Conservation (phyloP, 2,113 vertebrate species). For the Turnix velox region DNA sequence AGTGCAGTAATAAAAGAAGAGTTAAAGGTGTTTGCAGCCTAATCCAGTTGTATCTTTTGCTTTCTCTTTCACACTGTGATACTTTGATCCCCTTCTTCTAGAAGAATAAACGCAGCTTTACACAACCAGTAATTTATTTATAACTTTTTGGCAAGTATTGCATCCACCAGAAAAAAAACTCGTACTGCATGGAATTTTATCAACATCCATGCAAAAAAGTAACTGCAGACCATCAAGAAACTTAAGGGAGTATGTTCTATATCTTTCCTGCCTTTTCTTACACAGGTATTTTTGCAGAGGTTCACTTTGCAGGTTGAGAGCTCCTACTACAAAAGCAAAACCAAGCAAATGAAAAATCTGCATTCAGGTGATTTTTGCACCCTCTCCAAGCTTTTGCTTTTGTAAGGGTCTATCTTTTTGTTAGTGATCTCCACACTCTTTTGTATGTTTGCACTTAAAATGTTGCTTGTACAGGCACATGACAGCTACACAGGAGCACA, state of each 20-base stretch:
- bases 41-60: background rate
- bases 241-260: background rate
- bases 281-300: background rate
- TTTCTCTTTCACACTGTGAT: background rate
- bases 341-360: background rate
- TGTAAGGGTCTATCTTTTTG: background rate
- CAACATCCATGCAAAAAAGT: slow-evolving; percentile 7
- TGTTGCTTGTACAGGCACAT: background rate
- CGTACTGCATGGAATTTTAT: background rate
- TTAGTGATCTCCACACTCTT: background rate
- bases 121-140: slow-evolving; percentile 39
- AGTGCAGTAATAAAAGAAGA: slow-evolving; percentile 5
- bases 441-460: background rate
- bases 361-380: background rate
- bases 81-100: slow-evolving; percentile 1
- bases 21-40: background rate
- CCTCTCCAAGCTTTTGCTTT: background rate
- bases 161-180: slow-evolving; percentile 11
- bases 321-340: background rate
- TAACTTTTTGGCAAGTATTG: slow-evolving; percentile 24
- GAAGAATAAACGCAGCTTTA: slow-evolving; percentile 17
- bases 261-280: background rate
- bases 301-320: background rate
- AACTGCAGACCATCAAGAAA: background rate
- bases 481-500: background rate